Conservation (phyloP, 2,797 vertebrate genomes). For the Sitta carolinensis region DNA sequence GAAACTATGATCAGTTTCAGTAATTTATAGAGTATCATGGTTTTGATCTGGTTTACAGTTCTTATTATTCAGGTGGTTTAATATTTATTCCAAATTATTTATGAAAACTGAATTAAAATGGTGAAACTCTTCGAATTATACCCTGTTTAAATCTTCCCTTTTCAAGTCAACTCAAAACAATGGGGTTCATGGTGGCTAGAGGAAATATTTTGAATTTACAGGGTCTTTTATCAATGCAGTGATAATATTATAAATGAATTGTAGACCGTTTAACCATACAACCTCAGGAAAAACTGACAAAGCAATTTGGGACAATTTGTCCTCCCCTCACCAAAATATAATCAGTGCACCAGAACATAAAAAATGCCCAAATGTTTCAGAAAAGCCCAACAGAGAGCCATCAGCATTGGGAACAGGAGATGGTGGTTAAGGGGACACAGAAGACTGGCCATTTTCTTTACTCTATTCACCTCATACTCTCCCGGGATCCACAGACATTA, state of each 20-base stretch:
- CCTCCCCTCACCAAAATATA: background rate
- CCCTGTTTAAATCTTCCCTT: background rate
- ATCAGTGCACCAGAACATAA: background rate
- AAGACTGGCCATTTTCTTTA: background rate
- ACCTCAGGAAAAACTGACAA: background rate
- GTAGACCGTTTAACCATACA: background rate
- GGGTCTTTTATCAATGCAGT: background rate
- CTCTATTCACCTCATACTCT: background rate
- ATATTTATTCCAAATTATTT: background rate
- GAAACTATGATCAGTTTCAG: background rate
- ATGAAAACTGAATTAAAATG: background rate
- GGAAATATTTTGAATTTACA: background rate
- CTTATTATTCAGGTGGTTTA: background rate
- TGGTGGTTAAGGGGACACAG: background rate
- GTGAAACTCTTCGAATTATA: background rate
- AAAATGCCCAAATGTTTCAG: rapidly evolving
- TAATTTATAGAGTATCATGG: background rate
- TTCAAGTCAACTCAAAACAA: background rate
- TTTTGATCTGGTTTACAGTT: background rate
- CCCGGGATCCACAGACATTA: background rate
- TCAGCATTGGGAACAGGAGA: background rate
- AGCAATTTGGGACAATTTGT: background rate
- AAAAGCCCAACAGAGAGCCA: background rate
- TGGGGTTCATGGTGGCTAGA: background rate
- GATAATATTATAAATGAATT: background rate